These are phyloP conservation scores for Dioctria rufipes DNA, from an alignment of 2,888 invertebrate genomes.

Conservation along the genomic window DNA sequence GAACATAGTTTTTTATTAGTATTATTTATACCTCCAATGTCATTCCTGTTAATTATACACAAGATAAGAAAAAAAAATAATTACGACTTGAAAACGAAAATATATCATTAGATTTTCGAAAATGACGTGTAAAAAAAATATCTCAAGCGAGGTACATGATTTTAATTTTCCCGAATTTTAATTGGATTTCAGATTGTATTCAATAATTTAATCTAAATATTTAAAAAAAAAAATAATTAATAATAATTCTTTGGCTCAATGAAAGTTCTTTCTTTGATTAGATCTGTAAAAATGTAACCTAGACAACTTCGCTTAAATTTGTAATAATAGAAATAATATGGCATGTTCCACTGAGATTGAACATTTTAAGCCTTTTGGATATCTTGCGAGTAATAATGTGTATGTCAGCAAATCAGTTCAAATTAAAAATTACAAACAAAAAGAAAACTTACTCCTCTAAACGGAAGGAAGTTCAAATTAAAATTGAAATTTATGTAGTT, in stretches of 20 bases:
- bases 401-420: no score
- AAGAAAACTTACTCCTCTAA: no score
- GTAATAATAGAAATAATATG: conserved; percentile 7
- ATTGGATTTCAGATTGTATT: background rate
- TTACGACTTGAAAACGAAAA: no score
- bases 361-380: background rate
- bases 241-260: conserved; percentile 42
- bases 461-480: no score
- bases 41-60: background rate
- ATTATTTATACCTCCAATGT: background rate
- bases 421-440: no score
- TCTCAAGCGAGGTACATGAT: background rate
- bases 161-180: background rate
- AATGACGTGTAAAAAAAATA: no score
- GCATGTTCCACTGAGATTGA: background rate
- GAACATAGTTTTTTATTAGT: background rate
- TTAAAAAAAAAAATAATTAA: conserved; percentile 23
- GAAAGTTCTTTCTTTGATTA: conserved; percentile 16
- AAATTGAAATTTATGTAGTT: no score
- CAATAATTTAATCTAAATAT: conserved; percentile 8
- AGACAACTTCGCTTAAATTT: conserved; percentile 4
- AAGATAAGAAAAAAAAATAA: no score
- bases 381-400: no score
- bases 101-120: no score
- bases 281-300: conserved; percentile 11